These are phyloP conservation scores for Augochlora pura DNA, from an alignment of 1,140 invertebrate genomes.

Conservation along the genomic window DNA sequence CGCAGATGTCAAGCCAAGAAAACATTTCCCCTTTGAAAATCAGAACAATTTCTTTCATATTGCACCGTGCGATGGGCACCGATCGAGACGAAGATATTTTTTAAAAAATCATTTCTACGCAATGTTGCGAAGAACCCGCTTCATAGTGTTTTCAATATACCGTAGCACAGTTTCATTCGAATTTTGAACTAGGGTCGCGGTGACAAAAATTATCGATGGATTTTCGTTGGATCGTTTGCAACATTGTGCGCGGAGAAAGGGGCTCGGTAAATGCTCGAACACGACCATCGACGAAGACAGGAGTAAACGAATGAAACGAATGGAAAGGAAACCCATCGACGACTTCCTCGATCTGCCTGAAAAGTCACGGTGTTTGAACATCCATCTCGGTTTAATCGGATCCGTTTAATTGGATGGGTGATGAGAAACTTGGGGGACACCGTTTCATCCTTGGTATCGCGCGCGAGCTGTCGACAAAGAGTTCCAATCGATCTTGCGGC, in stretches of 20 bases:
- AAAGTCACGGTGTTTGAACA: constrained; percentile 18
- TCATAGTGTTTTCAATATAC: no score
- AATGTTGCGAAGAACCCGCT: no score
- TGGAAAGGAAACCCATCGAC: constrained; percentile 19
- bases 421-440: constrained; percentile 8
- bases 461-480: neutral
- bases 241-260: constrained; percentile 9
- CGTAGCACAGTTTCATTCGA: no score
- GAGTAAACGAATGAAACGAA: constrained; percentile 25
- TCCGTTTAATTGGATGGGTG: constrained; percentile 1
- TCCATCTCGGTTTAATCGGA: neutral
- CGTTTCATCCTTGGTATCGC: constrained; percentile 2
- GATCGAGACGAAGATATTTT: no score
- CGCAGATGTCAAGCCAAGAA: neutral
- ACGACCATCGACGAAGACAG: constrained; percentile 23
- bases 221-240: no score
- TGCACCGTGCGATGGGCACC: no score
- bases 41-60: no score
- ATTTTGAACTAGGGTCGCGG: no score
- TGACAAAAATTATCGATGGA: neutral
- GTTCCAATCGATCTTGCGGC: no score
- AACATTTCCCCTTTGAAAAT: no score
- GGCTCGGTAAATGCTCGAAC: constrained; percentile 3
- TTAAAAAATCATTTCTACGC: no score
- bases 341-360: constrained; percentile 23